These are phyloP conservation scores for Setophaga kirtlandii DNA, from an alignment of 2,113 vertebrate genomes.

Conservation along the genomic window DNA sequence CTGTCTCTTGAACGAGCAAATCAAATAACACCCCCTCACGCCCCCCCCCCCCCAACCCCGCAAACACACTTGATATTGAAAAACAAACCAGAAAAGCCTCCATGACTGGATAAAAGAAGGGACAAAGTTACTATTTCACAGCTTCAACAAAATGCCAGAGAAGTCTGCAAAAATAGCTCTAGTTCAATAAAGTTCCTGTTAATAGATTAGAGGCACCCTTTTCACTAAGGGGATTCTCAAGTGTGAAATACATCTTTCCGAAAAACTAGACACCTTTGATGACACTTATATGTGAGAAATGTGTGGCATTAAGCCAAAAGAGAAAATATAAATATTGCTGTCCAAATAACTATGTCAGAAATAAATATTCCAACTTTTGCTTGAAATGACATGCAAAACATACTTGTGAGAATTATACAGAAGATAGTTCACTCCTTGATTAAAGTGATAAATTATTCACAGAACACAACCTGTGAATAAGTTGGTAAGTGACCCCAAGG, in stretches of 20 bases:
- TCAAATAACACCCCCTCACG: not conserved
- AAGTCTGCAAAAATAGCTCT: not conserved
- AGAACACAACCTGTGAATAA: not conserved
- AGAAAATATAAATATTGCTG: not conserved
- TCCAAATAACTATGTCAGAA: not conserved
- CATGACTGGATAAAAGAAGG: not conserved
- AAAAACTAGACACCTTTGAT: conserved; percentile 13
- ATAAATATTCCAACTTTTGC: not conserved
- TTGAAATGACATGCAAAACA: not conserved
- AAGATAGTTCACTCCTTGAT: not conserved
- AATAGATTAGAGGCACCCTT: not conserved
- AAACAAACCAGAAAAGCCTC: not conserved
- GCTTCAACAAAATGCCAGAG: not conserved
- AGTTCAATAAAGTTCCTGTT: not conserved
- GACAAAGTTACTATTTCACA: not conserved
- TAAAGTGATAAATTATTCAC: not conserved
- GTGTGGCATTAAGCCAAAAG: not conserved
- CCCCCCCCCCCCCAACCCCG: too few relatives aligned
- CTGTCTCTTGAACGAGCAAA: not conserved
- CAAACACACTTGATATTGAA: not conserved
- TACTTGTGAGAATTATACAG: not conserved
- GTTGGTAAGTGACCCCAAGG: not conserved
- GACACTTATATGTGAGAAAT: conserved; percentile 13
- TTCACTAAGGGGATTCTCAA: not conserved
- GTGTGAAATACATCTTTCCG: conserved; percentile 9